Base-by-base conservation (phyloP, 2,797 vertebrate genomes). In the Steatocranus sp. region DNA sequence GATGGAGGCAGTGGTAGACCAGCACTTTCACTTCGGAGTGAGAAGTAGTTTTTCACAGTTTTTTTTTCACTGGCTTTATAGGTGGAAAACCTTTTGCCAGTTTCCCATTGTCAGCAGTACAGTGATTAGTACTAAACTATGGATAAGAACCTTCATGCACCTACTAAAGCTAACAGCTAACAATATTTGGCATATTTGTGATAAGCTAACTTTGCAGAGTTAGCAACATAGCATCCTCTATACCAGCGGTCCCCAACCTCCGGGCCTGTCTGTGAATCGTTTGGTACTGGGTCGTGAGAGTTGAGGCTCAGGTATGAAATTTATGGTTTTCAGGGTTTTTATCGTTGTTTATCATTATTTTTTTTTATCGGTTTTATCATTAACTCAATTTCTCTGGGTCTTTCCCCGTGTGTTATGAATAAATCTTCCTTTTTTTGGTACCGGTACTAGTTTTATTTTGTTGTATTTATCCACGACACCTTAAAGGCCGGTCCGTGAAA, bases 271-370 rank as follows among this genome's bases (percentile, higher is more conserved):
- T 58, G 54, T 58, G 27, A 58, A 18, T 32, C 15, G 3, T 50
- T 50, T 1, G 10, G n/a, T 50, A 50, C 10, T 1, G 5, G 0
- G 49, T n/a, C 5, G 5, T 32, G 27, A 32, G 15, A 32, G 27
- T 58, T 4, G 27, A 32, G 54, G 54, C 27, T 32, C 27, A 4
- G 27, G 27, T 56, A 15, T 56, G 5, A 56, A 56, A 3, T 58
- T 56, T 56, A 10, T 56, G 27, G 53, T 56, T 56, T 56, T 30
- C 27, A 18, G 9, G 27, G 54, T 11, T 58, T 58, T 58, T 32
- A 58, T 32, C 1, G 0, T 1, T 58, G 32, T 58, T 58, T 18
- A 58, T 11, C 9, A 6, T 30, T 18, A 1, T 11, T 11, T 18
- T 50, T 58, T 18, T 18, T 3, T 18, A 32, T 32, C 54, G 5